Base-by-base conservation (phyloP, 2,888 invertebrate genomes). In the Lithophane socia region DNA sequence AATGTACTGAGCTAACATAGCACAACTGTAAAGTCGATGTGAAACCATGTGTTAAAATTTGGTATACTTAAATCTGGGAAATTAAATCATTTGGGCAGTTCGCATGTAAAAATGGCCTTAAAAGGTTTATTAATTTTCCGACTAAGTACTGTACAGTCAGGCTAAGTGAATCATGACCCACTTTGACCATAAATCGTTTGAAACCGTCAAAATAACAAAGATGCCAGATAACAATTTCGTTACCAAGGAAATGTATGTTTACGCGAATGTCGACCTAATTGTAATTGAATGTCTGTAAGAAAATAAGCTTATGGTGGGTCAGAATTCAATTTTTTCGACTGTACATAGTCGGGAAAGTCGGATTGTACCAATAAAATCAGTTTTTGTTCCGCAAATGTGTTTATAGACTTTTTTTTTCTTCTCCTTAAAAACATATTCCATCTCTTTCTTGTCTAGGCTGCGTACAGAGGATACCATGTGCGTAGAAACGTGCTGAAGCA, bases 401-500 rank as follows among this genome's bases (percentile, higher is more conserved):
- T 13, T 63, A 9, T 4, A 65, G 7, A 24, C 12, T 66, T 37
- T 5, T n/a, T 5, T 49, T 67, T 18, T 65, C 10, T n/a, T 18
- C 8, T 49, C 13, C 49, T 29, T 4, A 21, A 52, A 21, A 37
- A 29, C 21, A 13, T 29, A 52, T n/a, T 67, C 29, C 37, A n/a
- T 42, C n/a, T 16, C n/a, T 61, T 56, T 47, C 0, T 29, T 29
- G 84, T 84, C 3, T 73, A 96, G 96, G 95, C 96, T 1, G 96
- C 96, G 0, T 96, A 96, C 80, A 90, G 92, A 87, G 96, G 96
- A 0, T 96, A 96, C 83, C 91, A 96, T 67, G 90, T 95, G 0
- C 93, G 96, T 1, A 93, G 93, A 75, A 93, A 94, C 64, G 82
- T 96, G n/a, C 88, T 96, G 0, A 89, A 84, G 3, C 94, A 94